Percentiles rank a stretch among this genome's conserved stretches.
Conservation (phyloP, 2,113 vertebrate species). For the Oryzias melastigma region DNA sequence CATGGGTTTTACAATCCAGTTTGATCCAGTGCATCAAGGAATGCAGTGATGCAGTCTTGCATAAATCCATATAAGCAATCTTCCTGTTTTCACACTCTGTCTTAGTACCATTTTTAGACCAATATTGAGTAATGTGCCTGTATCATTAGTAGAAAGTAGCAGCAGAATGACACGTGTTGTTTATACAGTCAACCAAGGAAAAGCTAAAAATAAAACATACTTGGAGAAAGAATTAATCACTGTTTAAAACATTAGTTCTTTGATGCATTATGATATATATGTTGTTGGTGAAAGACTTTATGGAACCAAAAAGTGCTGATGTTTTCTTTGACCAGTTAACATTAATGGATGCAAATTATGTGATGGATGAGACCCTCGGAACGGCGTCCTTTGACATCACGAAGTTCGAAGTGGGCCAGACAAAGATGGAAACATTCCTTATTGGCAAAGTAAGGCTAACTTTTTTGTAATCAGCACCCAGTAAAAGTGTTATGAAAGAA, state of each 20-base stretch:
- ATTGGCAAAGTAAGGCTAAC: slow-evolving; percentile 86
- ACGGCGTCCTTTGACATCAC: slow-evolving; percentile 82
- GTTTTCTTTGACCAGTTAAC: slow-evolving; percentile 80
- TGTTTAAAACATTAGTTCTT: neutral
- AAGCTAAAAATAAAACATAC: too few species aligned
- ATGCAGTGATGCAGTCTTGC: neutral
- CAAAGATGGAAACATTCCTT: slow-evolving; percentile 80
- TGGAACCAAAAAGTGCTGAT: neutral
- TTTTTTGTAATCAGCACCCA: neutral
- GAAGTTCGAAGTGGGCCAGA: slow-evolving; percentile 83
- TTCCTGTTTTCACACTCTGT: too few species aligned
- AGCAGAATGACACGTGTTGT: neutral
- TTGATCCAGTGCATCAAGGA: neutral
- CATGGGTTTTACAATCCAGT: neutral
- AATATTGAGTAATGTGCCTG: neutral
- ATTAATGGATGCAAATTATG: slow-evolving; percentile 96
- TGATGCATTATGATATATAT: neutral
- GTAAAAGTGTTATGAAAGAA: neutral
- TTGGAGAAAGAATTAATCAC: neutral
- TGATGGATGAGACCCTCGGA: slow-evolving; percentile 94
- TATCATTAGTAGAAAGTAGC: neutral
- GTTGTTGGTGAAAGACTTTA: neutral
- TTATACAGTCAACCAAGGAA: neutral
- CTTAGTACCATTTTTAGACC: neutral
- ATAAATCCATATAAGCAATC: slow-evolving; percentile 1